Conservation (phyloP, 92 coral and sea anemone species). For the Isaurus tuberculatus region DNA sequence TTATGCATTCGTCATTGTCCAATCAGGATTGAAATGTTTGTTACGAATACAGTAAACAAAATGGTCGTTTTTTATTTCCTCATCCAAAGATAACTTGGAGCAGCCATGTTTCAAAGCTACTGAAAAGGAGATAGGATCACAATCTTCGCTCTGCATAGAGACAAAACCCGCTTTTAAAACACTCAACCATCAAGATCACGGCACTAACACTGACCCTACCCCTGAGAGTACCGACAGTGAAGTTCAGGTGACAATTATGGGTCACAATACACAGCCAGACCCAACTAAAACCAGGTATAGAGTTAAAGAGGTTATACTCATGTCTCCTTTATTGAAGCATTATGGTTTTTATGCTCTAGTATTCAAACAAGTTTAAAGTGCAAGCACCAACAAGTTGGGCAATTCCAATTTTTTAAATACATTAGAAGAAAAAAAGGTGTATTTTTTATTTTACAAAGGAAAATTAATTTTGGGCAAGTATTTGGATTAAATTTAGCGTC, state of each 20-base stretch:
- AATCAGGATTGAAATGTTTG: neutral
- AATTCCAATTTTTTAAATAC: neutral
- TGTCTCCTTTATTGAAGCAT: too few species aligned
- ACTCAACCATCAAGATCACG: slow-evolving; percentile 1
- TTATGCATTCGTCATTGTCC: neutral
- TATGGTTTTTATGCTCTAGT: neutral
- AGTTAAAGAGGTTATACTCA: too few species aligned
- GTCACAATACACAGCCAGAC: neutral
- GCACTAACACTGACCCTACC: slow-evolving; percentile 35
- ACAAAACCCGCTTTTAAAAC: neutral
- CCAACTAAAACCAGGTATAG: slow-evolving; percentile 19
- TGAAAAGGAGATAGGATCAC: neutral
- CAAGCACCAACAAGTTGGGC: too few species aligned
- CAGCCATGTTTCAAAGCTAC: neutral
- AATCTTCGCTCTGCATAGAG: slow-evolving; percentile 2
- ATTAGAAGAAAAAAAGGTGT: neutral
- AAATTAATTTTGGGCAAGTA: too few species aligned
- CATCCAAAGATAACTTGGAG: slow-evolving; percentile 1
- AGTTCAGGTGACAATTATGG: slow-evolving; percentile 55
- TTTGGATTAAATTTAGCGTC: too few species aligned
- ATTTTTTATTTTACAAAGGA: too few species aligned
- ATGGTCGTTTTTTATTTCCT: neutral
- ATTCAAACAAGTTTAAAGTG: neutral
- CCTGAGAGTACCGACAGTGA: slow-evolving; percentile 53
- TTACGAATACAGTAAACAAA: neutral